Evolutionary conservation across 2,113 vertebrate genomes (phyloP), one percentile per base, ranked within the genome.

Genomic region (Myiozetetes cayanensis): DNA sequence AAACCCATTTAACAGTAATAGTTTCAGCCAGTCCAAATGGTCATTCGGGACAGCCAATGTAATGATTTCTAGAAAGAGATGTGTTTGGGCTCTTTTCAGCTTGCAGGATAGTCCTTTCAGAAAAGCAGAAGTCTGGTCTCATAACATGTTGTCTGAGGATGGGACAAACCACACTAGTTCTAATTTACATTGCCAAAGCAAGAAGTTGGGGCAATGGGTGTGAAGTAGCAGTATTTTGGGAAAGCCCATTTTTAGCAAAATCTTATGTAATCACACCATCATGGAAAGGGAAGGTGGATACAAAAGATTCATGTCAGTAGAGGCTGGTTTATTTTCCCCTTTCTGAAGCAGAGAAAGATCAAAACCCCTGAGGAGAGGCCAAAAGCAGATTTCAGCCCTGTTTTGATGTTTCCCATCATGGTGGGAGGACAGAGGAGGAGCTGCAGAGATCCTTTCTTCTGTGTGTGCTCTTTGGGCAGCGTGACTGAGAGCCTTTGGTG

Each of bases 21-120:
- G 58, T 61, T 94, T 82, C 91, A 89, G 62, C 70, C n/a, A 17
- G n/a, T 87, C 44, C 46, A 96, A 89, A 92, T 92, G 80, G 92
- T 62, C 37, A 17, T 65, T 68, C 1, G 9, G 89, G 87, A 24
- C 10, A 75, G 44, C 25, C 2, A 7, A 84, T 49, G 80, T 85
- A 82, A 78, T 17, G 19, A 61, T 68, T 92, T 78, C 49, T 62
- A 87, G 71, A 59, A 82, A 41, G 65, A 53, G n/a, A 46, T 46
- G 14, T 14, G 28, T 82, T 94, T 65, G 62, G 52, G 53, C 28
- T 91, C 41, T 79, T 62, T 81, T 78, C 52, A 62, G 83, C 46
- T 68, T 61, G n/a, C 59, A 82, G 74, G 70, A 43, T 41, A 49
- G 33, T 76, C 37, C 81, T 94, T 85, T 85, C 12, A 89, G 53